phyloP scores from a whole-genome alignment of 2,888 invertebrate genomes.

The Drosophila ezoana region DNA sequence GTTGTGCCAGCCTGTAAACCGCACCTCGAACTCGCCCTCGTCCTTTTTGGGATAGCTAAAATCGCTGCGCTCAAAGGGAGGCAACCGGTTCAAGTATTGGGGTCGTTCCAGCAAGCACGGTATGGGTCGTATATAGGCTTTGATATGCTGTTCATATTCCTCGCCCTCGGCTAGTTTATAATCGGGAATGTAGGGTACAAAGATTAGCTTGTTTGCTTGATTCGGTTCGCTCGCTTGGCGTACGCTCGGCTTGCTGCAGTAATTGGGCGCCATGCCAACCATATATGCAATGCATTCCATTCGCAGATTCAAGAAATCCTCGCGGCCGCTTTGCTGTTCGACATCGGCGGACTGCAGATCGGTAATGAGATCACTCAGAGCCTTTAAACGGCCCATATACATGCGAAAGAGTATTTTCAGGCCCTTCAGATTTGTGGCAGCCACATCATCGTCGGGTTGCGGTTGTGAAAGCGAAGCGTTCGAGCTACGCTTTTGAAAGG shows the following conservation, averaged over 20 bases:
- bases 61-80: conserved; percentile 81
- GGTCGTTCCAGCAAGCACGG: conserved; percentile 82
- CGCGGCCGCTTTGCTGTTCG: conserved; percentile 74
- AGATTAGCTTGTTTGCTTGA: conserved; percentile 54
- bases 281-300: conserved; percentile 83
- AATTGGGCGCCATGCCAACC: conserved; percentile 68
- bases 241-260: conserved; percentile 61
- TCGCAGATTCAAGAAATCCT: conserved; percentile 80
- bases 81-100: conserved; percentile 82
- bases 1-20: conserved; percentile 82
- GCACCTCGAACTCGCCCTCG: conserved; percentile 81
- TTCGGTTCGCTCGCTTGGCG: conserved; percentile 41
- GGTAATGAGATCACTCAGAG: conserved; percentile 79
- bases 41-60: conserved; percentile 82
- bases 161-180: conserved; percentile 75
- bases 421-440: conserved; percentile 84
- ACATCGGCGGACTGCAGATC: conserved; percentile 80
- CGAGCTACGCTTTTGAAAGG: conserved; percentile 76
- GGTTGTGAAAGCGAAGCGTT: conserved; percentile 71
- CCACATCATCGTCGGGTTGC: conserved; percentile 61
- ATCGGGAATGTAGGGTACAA: conserved; percentile 82
- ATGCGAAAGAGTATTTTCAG: conserved; percentile 88
- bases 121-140: conserved; percentile 80
- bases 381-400: conserved; percentile 86
- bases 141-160: conserved; percentile 72